phyloP scores from a whole-genome alignment of 2,113 vertebrate species.

The Platichthys flesus region DNA sequence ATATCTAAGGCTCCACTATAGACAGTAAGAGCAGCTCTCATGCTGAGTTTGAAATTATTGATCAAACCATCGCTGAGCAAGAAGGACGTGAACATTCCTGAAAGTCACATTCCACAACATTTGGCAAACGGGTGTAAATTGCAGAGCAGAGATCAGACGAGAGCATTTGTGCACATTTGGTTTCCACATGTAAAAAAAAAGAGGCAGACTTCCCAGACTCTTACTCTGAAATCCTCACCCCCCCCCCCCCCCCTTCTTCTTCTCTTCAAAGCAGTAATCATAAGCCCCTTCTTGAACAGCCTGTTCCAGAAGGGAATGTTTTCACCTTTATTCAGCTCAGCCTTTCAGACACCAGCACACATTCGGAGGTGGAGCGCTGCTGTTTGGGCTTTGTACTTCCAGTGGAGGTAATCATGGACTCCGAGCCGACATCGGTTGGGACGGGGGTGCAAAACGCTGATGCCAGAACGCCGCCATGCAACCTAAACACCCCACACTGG shows the following conservation, averaged over 20 bases:
- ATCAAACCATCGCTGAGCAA: not conserved
- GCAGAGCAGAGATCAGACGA: not conserved
- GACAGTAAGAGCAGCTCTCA: not conserved
- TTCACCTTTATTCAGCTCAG: not conserved
- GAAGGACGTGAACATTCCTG: not conserved
- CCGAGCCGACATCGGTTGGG: not conserved
- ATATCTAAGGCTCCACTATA: not conserved
- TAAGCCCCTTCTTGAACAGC: not conserved
- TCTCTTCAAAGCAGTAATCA: conserved; percentile 3
- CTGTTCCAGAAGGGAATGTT: not conserved
- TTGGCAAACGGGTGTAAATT: not conserved
- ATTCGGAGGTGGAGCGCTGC: not conserved
- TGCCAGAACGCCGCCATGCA: too few relatives aligned
- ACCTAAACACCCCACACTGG: too few relatives aligned
- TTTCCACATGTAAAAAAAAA: conserved; percentile 15
- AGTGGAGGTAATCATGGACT: not conserved
- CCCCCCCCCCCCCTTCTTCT: not conserved
- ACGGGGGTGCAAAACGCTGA: too few relatives aligned
- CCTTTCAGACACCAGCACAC: not conserved
- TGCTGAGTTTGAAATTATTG: not conserved
- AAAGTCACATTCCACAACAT: not conserved
- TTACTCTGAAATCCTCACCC: not conserved
- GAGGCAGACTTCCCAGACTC: not conserved
- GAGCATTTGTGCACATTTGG: conserved; percentile 6
- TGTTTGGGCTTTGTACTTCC: not conserved